Evolutionary conservation across 2,888 invertebrate species (phyloP), one percentile per base, ranked within the genome.

Genomic region (Marronus borbonicus): DNA sequence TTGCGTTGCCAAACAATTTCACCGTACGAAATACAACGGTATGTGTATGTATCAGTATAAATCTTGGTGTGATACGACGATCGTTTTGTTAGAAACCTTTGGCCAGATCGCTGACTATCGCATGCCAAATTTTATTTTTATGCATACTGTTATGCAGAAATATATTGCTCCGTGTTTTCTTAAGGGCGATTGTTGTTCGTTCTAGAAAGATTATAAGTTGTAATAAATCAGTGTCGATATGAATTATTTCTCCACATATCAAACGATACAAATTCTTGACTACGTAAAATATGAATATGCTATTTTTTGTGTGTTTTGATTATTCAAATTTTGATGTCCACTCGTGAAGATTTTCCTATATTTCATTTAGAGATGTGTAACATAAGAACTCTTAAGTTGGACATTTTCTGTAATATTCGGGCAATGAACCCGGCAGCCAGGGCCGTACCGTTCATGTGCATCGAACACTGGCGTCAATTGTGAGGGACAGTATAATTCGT

Each of bases 61-160:
- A 62, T 62, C 24, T 62, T 31, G 58, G 24, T 24, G 24, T 24
- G 24, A 24, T 24, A 24, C 24, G 24, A 24, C 24, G 24, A 24
- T 24, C 24, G 24, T 39, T 44, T 66, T 66, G 55, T 70, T 36
- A 55, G 55, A 55, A 3, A 31, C 20, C 44, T 39, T 58, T 72
- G 58, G 72, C 72, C 44, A 36, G 44, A 20, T 20, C 24, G 10
- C 12, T 14, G 14, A 1, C 44, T 17, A 44, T 20, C 24, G 24
- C 44, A 44, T 60, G 72, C 72, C 72, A 74, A 74, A 74, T 74
- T 60, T 60, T 74, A 74, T 74, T 74, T 74, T 74, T 60, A 74
- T 74, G 72, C 72, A 44, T 12, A 74, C 44, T 60, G 60, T 74
- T 74, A 74, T 74, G 60, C 62, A 62, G 62, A 62, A 62, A 62